phyloP scores from a whole-genome alignment of 2,113 vertebrate genomes.

The Istiophorus platypterus region DNA sequence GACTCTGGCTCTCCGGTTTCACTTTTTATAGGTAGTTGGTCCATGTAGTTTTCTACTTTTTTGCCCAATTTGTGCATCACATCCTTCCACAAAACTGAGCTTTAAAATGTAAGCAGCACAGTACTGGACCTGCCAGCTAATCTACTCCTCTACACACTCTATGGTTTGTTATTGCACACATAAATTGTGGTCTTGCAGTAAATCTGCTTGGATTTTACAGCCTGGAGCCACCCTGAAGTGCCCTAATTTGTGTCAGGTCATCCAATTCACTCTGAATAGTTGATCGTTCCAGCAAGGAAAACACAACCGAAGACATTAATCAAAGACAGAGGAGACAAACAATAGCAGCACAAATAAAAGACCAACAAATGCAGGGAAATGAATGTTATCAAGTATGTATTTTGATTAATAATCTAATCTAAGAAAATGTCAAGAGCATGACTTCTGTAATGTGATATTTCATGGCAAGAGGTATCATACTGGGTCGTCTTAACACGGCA shows the following conservation, averaged over 20 bases:
- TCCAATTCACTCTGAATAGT: conserved; percentile 31
- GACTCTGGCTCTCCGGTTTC: conserved; percentile 6
- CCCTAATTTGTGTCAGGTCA: conserved; percentile 35
- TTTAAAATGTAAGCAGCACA: background rate
- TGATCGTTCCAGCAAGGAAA: conserved; percentile 31
- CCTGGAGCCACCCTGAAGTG: conserved; percentile 24
- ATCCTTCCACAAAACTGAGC: background rate
- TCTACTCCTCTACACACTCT: background rate
- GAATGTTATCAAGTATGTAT: background rate
- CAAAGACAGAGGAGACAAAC: conserved; percentile 1
- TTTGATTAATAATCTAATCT: conserved; percentile 5
- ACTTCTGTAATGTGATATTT: conserved; percentile 8
- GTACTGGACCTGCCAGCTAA: background rate
- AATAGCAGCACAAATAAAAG: background rate
- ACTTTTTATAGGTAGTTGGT: conserved; percentile 31
- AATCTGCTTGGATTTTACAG: conserved; percentile 25
- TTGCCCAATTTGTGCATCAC: background rate
- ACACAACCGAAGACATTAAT: conserved; percentile 16
- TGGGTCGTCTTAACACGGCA: background rate
- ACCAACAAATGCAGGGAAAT: background rate
- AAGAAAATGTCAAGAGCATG: conserved; percentile 8
- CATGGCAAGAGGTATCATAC: background rate
- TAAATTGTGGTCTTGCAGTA: conserved; percentile 32
- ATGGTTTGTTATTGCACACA: conserved; percentile 18
- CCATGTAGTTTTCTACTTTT: background rate